phyloP scores from a whole-genome alignment of 1,140 invertebrate species.

The Papilio machaon region DNA sequence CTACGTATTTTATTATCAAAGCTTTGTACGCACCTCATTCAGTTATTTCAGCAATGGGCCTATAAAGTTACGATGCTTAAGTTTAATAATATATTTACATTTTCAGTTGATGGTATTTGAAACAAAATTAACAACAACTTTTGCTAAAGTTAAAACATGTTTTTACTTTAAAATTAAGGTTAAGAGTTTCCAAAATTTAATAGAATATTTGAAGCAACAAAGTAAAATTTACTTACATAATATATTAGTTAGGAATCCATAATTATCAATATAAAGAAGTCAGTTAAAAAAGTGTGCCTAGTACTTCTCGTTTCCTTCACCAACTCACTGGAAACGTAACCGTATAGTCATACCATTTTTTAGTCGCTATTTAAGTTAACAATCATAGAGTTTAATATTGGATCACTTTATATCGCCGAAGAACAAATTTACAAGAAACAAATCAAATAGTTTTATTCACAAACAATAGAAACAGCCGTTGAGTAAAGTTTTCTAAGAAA shows the following conservation, averaged over 20 bases:
- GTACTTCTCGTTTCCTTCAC: too few species aligned
- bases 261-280: too few species aligned
- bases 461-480: neutral
- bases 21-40: neutral
- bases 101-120: neutral
- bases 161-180: neutral
- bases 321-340: too few species aligned
- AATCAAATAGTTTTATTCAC: neutral
- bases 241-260: too few species aligned
- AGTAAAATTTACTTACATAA: too few species aligned
- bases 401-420: neutral
- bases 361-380: too few species aligned
- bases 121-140: neutral
- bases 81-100: neutral
- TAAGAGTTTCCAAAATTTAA: neutral
- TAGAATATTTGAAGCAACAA: neutral
- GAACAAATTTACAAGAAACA: neutral
- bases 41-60: neutral
- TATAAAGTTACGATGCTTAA: neutral
- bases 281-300: too few species aligned
- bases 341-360: too few species aligned
- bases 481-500: conserved; percentile 16
- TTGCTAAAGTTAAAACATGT: neutral
- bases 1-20: conserved; percentile 19
- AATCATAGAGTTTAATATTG: neutral